Percentiles rank a stretch among this genome's conserved stretches.
phyloP scores from a whole-genome alignment of 2,113 vertebrate species.

The Gymnorhina tibicen region DNA sequence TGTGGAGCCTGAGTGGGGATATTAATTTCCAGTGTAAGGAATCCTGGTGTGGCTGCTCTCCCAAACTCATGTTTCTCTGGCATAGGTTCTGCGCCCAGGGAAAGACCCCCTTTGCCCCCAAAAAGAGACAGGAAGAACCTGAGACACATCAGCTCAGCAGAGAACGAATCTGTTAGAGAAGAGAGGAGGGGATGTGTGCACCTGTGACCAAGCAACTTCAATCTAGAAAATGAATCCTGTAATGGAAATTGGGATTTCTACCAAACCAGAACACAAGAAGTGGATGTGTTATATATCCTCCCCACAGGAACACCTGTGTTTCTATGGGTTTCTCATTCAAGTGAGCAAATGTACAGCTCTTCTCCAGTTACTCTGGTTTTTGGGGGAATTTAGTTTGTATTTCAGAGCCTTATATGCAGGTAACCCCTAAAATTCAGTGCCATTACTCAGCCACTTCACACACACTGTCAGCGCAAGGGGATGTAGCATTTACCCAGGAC shows the following conservation, averaged over 20 bases:
- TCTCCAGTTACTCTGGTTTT: neutral
- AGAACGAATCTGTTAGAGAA: neutral
- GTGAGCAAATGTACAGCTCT: neutral
- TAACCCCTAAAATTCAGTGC: neutral
- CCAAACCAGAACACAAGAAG: neutral
- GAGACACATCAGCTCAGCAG: neutral
- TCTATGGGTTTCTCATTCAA: neutral
- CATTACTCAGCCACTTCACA: neutral
- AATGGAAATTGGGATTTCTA: neutral
- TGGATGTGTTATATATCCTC: neutral
- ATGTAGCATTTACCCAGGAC: neutral
- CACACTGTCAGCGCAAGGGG: neutral
- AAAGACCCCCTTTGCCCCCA: neutral
- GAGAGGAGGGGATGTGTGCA: neutral
- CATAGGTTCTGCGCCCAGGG: neutral
- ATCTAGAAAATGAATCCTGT: neutral
- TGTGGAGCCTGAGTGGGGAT: neutral
- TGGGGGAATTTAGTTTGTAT: neutral
- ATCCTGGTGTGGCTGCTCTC: neutral
- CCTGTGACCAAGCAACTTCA: neutral
- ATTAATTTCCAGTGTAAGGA: neutral
- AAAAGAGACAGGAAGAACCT: neutral
- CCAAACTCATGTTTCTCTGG: rapidly evolving
- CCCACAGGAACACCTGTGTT: neutral
- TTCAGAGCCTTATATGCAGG: neutral